Evolutionary conservation across 2,113 vertebrate genomes (phyloP).

Genomic region (Lipophrys pholis): DNA sequence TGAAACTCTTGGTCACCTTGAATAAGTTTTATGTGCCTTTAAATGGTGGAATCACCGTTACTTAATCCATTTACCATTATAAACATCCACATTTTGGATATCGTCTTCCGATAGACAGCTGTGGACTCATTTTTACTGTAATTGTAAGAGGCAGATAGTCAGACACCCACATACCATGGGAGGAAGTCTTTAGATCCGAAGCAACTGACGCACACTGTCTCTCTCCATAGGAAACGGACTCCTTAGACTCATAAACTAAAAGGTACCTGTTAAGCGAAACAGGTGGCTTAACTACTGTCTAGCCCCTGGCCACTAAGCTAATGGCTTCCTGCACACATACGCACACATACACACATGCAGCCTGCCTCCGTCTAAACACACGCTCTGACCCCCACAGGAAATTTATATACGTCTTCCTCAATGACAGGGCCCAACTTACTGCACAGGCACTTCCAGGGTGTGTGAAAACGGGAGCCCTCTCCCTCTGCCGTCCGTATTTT

Average conservation of each 20-base stretch:
- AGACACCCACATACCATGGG: constrained; percentile 1
- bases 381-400: constrained; percentile 44
- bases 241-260: constrained; percentile 63
- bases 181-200: constrained; percentile 23
- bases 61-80: too few relatives aligned
- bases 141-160: background rate
- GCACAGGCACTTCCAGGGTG: constrained; percentile 3
- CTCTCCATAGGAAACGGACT: constrained; percentile 57
- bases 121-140: background rate
- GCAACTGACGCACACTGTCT: constrained; percentile 18
- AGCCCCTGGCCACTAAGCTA: constrained; percentile 52
- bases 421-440: constrained; percentile 36
- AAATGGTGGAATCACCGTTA: too few relatives aligned
- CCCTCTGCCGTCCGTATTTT: constrained; percentile 42
- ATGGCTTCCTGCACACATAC: constrained; percentile 61
- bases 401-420: constrained; percentile 36
- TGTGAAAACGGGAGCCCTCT: constrained; percentile 12
- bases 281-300: constrained; percentile 72
- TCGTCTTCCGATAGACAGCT: too few relatives aligned
- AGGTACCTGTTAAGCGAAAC: constrained; percentile 75
- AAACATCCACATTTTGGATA: too few relatives aligned
- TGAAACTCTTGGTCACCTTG: too few relatives aligned
- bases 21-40: too few relatives aligned
- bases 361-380: constrained; percentile 38
- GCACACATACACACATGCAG: constrained; percentile 31